A percentile compares a stretch with the other conserved stretches of the same genome.
Conservation (phyloP, 1,140 invertebrate species). For the Apis laboriosa region DNA sequence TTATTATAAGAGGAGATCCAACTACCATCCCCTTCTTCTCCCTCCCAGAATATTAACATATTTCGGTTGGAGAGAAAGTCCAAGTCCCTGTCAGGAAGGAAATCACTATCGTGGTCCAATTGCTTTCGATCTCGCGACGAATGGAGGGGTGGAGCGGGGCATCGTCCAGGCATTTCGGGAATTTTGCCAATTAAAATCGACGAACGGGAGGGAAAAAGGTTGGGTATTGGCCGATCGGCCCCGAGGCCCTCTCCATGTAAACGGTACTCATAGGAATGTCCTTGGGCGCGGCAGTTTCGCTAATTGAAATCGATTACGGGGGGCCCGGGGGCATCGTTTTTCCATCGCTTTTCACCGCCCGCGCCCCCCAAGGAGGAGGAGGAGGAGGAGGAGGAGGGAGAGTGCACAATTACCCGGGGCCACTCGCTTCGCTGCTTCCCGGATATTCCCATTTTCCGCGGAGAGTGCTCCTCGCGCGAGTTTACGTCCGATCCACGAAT, state of each 20-base stretch:
- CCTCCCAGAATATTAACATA: not conserved
- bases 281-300: constrained; percentile 63
- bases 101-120: constrained; percentile 22
- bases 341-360: constrained; percentile 22
- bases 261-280: constrained; percentile 63
- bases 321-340: constrained; percentile 50
- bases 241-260: constrained; percentile 45
- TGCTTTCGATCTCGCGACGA: constrained; percentile 55
- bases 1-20: too few relatives aligned
- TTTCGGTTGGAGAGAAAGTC: not conserved
- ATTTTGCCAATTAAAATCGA: constrained; percentile 68
- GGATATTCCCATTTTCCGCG: constrained; percentile 65
- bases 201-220: constrained; percentile 25
- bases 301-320: constrained; percentile 69
- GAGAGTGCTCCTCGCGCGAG: constrained; percentile 14
- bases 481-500: constrained; percentile 17
- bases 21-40: too few relatives aligned
- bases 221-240: constrained; percentile 5
- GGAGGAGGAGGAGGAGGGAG: too few relatives aligned
- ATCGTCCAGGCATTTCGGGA: constrained; percentile 59
- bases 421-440: constrained; percentile 52
- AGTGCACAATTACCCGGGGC: constrained; percentile 49
- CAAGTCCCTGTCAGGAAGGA: not conserved
- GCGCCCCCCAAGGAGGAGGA: constrained; percentile 25
- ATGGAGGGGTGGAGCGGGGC: constrained; percentile 31